These are phyloP conservation scores for Peromyscus maniculatus DNA, from an alignment of 2,113 vertebrate species.

Conservation along the genomic window DNA sequence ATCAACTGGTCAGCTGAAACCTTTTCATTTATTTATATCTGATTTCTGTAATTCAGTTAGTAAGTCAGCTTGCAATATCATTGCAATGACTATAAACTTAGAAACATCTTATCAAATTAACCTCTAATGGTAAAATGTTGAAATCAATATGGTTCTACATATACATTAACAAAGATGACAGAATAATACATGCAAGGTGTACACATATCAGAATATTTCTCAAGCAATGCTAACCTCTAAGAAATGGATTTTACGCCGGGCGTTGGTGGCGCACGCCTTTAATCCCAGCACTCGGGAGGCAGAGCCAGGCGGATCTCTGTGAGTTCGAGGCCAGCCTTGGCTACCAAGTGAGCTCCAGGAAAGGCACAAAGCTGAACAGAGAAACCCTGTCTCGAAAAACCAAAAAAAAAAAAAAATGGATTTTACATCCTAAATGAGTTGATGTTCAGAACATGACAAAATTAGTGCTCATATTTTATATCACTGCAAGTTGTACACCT, in stretches of 20 bases:
- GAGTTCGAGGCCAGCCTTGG: no score
- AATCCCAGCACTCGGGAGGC: no score
- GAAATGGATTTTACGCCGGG: constrained; percentile 13
- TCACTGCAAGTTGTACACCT: not conserved
- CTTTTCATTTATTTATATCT: constrained; percentile 63
- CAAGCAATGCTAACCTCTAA: not conserved
- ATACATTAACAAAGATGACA: not conserved
- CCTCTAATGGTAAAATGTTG: constrained; percentile 26
- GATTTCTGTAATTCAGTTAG: constrained; percentile 63
- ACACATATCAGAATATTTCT: constrained; percentile 12
- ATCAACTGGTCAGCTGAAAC: constrained; percentile 63
- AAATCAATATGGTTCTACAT: not conserved
- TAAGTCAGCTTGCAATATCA: constrained; percentile 45
- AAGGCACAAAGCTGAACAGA: no score
- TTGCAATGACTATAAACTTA: constrained; percentile 44
- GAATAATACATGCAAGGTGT: not conserved
- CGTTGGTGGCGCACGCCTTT: no score
- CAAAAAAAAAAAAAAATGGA: no score
- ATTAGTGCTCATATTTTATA: not conserved
- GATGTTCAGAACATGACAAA: not conserved
- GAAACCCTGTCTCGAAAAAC: no score
- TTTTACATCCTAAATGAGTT: not conserved
- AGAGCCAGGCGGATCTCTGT: no score
- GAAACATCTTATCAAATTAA: constrained; percentile 14
- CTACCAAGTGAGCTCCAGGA: no score